phyloP scores from a whole-genome alignment of 1,140 invertebrate species.

The Musca domestica region DNA sequence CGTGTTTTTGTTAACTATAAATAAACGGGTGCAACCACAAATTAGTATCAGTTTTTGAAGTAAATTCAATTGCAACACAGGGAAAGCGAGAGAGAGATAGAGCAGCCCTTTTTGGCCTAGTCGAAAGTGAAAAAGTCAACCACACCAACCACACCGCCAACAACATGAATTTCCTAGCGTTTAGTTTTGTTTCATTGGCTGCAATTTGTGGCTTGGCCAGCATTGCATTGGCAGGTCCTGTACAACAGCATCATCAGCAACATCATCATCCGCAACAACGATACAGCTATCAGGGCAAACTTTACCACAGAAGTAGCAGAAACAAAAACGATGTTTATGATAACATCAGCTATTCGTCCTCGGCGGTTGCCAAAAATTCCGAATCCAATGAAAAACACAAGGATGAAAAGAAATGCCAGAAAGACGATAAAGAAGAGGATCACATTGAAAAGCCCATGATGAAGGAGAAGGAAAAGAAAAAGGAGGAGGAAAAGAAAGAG shows the following conservation, averaged over 20 bases:
- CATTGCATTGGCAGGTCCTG: neutral
- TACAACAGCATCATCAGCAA: constrained; percentile 3
- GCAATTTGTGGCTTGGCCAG: constrained; percentile 12
- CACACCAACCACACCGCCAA: neutral
- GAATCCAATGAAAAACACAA: neutral
- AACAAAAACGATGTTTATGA: no score
- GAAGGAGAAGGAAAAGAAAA: no score
- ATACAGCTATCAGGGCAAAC: neutral
- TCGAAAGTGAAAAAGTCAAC: neutral
- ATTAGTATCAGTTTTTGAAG: constrained; percentile 16
- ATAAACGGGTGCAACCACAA: constrained; percentile 12
- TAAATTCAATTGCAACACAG: constrained; percentile 12
- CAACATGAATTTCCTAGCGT: constrained; percentile 4
- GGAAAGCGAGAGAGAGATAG: no score
- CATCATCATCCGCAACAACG: neutral
- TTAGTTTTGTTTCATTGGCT: neutral
- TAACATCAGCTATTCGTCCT: no score
- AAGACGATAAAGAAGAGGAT: no score
- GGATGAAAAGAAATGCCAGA: no score
- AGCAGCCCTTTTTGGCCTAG: neutral
- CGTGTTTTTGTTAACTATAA: constrained; percentile 17
- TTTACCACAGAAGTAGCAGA: no score
- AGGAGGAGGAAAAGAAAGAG: no score
- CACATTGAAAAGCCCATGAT: no score
- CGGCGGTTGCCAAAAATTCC: constrained; percentile 1